Percentiles rank a stretch among this genome's conserved stretches.
Evolutionary conservation across 2,888 invertebrate genomes (phyloP).

Genomic region (Xylota sylvarum): DNA sequence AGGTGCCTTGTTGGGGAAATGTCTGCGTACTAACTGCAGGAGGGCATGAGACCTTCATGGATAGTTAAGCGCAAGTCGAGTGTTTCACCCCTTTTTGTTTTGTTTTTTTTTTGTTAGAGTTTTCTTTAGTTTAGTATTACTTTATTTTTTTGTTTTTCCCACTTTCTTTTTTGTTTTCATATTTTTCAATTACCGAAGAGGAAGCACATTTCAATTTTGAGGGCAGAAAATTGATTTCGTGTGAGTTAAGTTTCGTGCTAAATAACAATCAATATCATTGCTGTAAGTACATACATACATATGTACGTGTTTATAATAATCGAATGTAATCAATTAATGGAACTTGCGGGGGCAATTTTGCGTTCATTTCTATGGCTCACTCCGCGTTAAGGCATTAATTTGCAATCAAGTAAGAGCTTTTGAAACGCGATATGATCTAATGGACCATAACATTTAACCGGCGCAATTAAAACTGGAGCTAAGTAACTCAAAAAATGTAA

Average conservation of each 20-base stretch:
- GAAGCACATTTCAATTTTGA: constrained; percentile 42
- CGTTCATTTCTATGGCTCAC: background rate
- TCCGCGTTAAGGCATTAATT: background rate
- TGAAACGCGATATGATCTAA: background rate
- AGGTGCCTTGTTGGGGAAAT: constrained; percentile 24
- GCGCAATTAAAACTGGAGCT: background rate
- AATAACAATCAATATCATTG: constrained; percentile 19
- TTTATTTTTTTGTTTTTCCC: constrained; percentile 18
- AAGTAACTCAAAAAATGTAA: too few species aligned
- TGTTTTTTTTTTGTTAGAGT: too few species aligned
- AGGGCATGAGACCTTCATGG: constrained; percentile 50
- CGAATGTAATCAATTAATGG: constrained; percentile 12
- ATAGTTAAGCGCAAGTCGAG: constrained; percentile 44
- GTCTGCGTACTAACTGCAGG: constrained; percentile 31
- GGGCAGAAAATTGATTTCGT: constrained; percentile 26
- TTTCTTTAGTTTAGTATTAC: constrained; percentile 39
- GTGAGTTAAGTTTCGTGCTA: background rate
- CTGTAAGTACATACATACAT: too few species aligned
- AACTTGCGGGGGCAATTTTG: background rate
- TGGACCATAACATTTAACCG: background rate
- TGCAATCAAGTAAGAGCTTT: constrained; percentile 17
- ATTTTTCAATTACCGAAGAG: background rate
- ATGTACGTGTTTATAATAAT: background rate
- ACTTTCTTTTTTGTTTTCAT: constrained; percentile 10
- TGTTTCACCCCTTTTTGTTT: constrained; percentile 46